phyloP scores from a whole-genome alignment of 2,797 vertebrate species.

The Meriones psammophilus region DNA sequence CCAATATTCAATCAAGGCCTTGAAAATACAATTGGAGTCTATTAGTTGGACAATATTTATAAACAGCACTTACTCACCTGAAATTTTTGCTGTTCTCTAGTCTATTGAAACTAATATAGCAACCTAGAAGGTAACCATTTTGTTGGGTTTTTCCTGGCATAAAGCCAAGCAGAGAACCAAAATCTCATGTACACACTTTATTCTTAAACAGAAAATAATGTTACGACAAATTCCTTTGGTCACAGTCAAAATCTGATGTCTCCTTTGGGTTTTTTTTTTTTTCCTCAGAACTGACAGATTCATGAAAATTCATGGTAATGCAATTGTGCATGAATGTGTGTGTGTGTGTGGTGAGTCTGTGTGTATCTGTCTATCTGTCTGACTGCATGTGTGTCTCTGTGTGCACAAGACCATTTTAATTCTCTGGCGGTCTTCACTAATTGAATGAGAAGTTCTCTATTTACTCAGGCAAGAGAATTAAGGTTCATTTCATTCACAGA shows the following conservation, averaged over 20 bases:
- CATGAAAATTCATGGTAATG: not conserved
- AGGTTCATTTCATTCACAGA: constrained; percentile 48
- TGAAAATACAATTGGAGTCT: constrained; percentile 22
- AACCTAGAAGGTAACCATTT: not conserved
- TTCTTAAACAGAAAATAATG: constrained; percentile 39
- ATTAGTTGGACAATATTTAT: constrained; percentile 14
- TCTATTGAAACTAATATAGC: not conserved
- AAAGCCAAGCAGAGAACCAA: not conserved
- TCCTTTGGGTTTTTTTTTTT: not conserved
- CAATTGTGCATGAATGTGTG: not conserved
- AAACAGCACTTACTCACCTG: not conserved
- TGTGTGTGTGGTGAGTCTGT: not conserved
- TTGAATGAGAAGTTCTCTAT: constrained; percentile 45
- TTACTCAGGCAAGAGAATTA: constrained; percentile 24
- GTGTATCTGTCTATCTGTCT: not conserved
- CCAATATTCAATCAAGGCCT: not conserved
- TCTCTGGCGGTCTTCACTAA: constrained; percentile 43
- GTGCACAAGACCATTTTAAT: not conserved
- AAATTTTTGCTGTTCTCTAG: not conserved
- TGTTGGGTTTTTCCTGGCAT: not conserved
- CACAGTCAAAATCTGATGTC: not conserved
- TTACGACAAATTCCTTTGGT: not conserved
- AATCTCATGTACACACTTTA: not conserved
- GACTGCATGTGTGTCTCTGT: not conserved
- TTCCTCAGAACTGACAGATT: not conserved